Evolutionary conservation across 2,888 invertebrate species (phyloP).

Genomic region (Trichopoda pennipes): DNA sequence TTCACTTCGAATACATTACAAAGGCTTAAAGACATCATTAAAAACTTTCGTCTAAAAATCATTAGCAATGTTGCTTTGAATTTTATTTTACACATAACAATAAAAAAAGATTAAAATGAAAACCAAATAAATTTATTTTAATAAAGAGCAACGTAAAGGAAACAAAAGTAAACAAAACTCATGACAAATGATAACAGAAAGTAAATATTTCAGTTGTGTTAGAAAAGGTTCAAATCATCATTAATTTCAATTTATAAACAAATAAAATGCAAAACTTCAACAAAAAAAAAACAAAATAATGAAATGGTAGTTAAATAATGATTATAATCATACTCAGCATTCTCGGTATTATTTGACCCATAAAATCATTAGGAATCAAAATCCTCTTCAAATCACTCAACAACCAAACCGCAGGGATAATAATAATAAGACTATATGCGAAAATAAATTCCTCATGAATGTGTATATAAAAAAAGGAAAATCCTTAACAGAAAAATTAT

Average conservation of each 20-base stretch:
- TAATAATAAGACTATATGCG: conserved; percentile 44
- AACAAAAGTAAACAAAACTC: conserved; percentile 23
- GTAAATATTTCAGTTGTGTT: conserved; percentile 40
- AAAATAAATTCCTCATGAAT: conserved; percentile 28
- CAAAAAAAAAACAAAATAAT: not conserved
- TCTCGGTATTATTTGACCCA: conserved; percentile 53
- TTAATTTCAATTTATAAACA: conserved; percentile 67
- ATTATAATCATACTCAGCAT: conserved; percentile 51
- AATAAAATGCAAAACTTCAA: conserved; percentile 56
- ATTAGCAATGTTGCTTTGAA: not conserved
- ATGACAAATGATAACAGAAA: conserved; percentile 57
- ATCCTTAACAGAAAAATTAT: not conserved
- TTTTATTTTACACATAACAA: not conserved
- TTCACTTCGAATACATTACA: not conserved
- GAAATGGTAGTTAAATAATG: conserved; percentile 52
- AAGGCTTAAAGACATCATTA: not conserved
- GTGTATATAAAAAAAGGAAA: conserved; percentile 11
- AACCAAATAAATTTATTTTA: conserved; percentile 37
- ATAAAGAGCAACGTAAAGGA: conserved; percentile 21
- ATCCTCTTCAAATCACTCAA: conserved; percentile 54
- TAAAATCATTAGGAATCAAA: conserved; percentile 59
- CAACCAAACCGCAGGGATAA: conserved; percentile 46
- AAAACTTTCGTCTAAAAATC: not conserved
- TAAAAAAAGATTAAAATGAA: not conserved
- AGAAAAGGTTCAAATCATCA: conserved; percentile 64